Evolutionary conservation across 2,888 invertebrate genomes (phyloP).

Genomic region (Acronicta psi): DNA sequence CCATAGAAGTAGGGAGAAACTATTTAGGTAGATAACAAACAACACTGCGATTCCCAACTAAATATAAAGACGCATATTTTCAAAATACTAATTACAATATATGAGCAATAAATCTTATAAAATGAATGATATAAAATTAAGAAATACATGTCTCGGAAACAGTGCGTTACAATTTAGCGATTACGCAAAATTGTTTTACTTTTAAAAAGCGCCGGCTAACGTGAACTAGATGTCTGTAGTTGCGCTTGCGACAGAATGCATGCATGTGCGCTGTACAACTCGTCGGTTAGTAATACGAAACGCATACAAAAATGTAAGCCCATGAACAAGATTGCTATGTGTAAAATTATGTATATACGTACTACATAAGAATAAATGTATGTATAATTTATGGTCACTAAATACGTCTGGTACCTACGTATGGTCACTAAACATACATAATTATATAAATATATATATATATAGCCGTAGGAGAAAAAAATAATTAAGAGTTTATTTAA

Average conservation of each 20-base stretch:
- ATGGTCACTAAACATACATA: no score
- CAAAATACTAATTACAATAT: constrained; percentile 21
- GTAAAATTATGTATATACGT: not conserved
- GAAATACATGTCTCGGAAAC: constrained; percentile 47
- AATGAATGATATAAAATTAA: constrained; percentile 21
- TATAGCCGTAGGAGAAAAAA: no score
- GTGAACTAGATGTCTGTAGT: constrained; percentile 33
- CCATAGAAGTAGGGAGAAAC: no score
- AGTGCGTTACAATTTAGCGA: constrained; percentile 52
- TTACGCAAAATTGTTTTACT: constrained; percentile 49
- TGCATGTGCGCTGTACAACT: constrained; percentile 23
- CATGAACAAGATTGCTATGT: not conserved
- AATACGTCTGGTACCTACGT: no score
- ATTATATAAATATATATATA: no score
- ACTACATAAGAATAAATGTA: no score
- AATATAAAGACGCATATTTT: constrained; percentile 3
- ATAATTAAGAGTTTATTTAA: no score
- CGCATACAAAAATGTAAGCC: constrained; percentile 14
- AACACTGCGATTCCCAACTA: constrained; percentile 2
- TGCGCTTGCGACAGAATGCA: constrained; percentile 42
- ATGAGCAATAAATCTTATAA: constrained; percentile 17
- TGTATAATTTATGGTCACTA: no score
- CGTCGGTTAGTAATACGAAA: constrained; percentile 5
- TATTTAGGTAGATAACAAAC: no score
- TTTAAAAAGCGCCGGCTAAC: constrained; percentile 35